Percentiles rank a stretch among this genome's conserved stretches.
These are phyloP conservation scores for Holcopasites calliopsidis DNA, from an alignment of 1,140 invertebrate genomes.

Conservation along the genomic window DNA sequence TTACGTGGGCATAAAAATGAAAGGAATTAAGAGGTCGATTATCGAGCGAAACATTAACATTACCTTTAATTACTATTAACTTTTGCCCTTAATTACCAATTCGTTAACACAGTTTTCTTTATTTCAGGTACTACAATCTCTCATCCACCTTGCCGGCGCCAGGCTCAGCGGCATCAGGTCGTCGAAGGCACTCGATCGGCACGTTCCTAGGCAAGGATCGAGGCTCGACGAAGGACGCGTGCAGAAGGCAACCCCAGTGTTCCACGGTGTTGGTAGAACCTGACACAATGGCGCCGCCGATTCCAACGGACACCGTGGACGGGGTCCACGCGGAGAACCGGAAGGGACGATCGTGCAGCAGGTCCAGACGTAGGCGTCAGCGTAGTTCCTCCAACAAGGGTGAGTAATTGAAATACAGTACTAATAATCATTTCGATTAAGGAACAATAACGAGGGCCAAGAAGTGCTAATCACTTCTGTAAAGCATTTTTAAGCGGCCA, in stretches of 20 bases:
- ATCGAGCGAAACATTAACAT: not conserved
- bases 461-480: not conserved
- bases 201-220: constrained; percentile 76
- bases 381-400: constrained; percentile 57
- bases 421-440: not conserved
- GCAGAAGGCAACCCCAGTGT: constrained; percentile 39
- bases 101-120: not conserved
- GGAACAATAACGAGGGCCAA: not conserved
- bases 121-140: constrained; percentile 79
- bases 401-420: constrained; percentile 40
- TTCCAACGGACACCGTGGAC: constrained; percentile 61
- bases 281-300: constrained; percentile 61
- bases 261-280: constrained; percentile 55
- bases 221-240: not conserved
- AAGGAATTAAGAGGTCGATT: no score
- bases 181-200: constrained; percentile 81
- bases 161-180: constrained; percentile 55
- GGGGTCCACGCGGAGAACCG: constrained; percentile 48
- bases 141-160: constrained; percentile 69
- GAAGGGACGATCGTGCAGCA: constrained; percentile 33
- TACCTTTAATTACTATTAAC: no score
- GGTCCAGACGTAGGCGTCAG: constrained; percentile 58
- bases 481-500: not conserved
- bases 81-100: no score
- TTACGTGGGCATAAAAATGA: no score